Conservation (phyloP, 2,113 vertebrate species). For the Oryzias melastigma region DNA sequence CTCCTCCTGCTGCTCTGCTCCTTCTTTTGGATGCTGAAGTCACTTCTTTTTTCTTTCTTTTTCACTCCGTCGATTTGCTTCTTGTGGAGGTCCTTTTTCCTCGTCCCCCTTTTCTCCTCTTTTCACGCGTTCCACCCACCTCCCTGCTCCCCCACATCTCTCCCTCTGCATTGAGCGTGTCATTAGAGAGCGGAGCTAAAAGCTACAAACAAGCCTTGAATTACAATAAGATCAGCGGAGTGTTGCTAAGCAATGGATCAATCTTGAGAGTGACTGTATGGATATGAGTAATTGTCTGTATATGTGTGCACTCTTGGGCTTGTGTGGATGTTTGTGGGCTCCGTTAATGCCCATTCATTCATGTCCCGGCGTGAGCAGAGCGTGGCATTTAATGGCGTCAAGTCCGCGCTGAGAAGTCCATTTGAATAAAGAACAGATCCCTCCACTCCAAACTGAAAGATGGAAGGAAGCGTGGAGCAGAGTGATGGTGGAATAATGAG, state of each 20-base stretch:
- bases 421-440: no score
- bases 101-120: slow-evolving; percentile 45
- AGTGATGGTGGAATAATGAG: slow-evolving; percentile 22
- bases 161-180: slow-evolving; percentile 78
- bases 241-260: slow-evolving; percentile 83
- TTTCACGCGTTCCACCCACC: slow-evolving; percentile 26
- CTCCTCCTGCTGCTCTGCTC: slow-evolving; percentile 20
- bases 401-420: background rate
- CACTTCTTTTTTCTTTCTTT: slow-evolving; percentile 12
- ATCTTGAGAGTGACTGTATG: slow-evolving; percentile 58
- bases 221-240: slow-evolving; percentile 81
- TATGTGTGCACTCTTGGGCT: slow-evolving; percentile 43
- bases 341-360: slow-evolving; percentile 19
- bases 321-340: background rate
- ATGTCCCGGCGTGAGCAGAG: slow-evolving; percentile 40
- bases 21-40: slow-evolving; percentile 9
- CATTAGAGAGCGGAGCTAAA: slow-evolving; percentile 85
- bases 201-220: slow-evolving; percentile 86
- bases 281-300: slow-evolving; percentile 19
- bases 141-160: slow-evolving; percentile 43
- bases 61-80: slow-evolving; percentile 29
- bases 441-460: slow-evolving; percentile 17
- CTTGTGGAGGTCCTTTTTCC: slow-evolving; percentile 44
- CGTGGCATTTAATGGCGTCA: slow-evolving; percentile 46
- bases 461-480: slow-evolving; percentile 13